A percentile compares a stretch with the other conserved stretches of the same genome.
These are phyloP conservation scores for Nemurella pictetii DNA, from an alignment of 2,888 invertebrate species.

Conservation along the genomic window DNA sequence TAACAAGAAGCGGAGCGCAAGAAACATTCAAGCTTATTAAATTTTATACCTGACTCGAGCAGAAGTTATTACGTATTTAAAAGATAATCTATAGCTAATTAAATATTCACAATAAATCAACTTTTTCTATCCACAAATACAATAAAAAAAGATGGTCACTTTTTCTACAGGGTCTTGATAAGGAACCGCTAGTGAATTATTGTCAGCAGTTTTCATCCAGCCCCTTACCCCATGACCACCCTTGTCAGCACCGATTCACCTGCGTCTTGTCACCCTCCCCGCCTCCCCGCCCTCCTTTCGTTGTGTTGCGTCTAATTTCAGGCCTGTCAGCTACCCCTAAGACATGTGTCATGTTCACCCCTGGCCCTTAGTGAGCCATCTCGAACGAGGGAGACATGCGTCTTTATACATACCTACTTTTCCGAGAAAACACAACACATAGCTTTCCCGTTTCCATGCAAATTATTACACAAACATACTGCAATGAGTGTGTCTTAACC, in stretches of 20 bases:
- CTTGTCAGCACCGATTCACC: slow-evolving; percentile 1
- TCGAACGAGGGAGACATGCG: background rate
- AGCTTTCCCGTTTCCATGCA: too few relatives aligned
- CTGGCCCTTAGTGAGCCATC: slow-evolving; percentile 1
- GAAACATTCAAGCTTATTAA: background rate
- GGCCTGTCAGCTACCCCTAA: slow-evolving; percentile 9
- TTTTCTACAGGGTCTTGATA: background rate
- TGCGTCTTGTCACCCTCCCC: slow-evolving; percentile 7
- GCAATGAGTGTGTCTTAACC: too few relatives aligned
- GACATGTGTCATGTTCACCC: slow-evolving; percentile 2
- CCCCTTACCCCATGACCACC: slow-evolving; percentile 9
- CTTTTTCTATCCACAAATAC: background rate
- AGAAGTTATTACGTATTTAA: background rate
- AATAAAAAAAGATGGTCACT: background rate
- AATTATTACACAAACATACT: too few relatives aligned
- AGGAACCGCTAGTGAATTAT: slow-evolving; percentile 9
- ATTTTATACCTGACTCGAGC: background rate
- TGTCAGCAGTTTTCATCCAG: slow-evolving; percentile 12
- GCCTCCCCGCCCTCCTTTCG: background rate
- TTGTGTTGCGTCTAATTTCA: slow-evolving; percentile 5
- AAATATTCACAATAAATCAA: background rate
- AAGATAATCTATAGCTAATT: background rate
- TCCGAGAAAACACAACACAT: too few relatives aligned
- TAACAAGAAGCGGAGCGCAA: background rate
- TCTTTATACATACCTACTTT: background rate